Evolutionary conservation across 2,113 vertebrate species (phyloP), one percentile per base, ranked within the genome.

Genomic region (Xyrauchen texanus): DNA sequence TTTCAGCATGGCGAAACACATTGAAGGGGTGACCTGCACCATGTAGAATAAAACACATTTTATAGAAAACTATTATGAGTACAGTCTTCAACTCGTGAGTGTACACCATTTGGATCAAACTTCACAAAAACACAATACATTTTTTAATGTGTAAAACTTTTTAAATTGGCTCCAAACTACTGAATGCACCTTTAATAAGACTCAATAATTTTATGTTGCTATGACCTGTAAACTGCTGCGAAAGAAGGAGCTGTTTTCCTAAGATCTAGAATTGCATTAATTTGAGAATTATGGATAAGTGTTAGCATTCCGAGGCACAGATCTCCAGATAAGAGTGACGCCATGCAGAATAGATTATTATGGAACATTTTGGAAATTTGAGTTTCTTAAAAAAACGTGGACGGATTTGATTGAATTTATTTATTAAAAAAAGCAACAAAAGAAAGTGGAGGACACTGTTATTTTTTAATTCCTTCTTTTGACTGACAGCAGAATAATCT

Each of bases 401-500:
- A 68, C 57, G 16, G 68, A 53, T 53, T 69, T 68, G 3, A 52
- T 12, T 13, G 53, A 10, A 6, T 70, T 71, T 15, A 1, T 71
- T 53, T n/a, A 15, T 45, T 72, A 7, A 7, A 57, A 60, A 49
- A 51, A 34, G 70, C 42, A 12, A 8, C n/a, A 12, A 61, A 12
- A 46, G 42, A 82, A 78, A 74, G 62, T 63, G 79, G 49, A 69
- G 9, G n/a, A 2, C 67, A 76, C 63, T 85, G 68, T 75, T 47
- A 34, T 46, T 49, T 15, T 68, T 44, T 67, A 45, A 69, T 62
- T 60, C 65, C 60, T 74, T 11, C 60, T 75, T 79, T 75, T 71
- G 70, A 83, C 75, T 79, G 83, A 79, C 62, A 66, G 71, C 47
- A 57, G 66, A 76, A 84, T 83, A 81, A 85, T 85, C 78, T 83